Evolutionary conservation across 2,113 vertebrate species (phyloP).

Genomic region (Fukomys damarensis): DNA sequence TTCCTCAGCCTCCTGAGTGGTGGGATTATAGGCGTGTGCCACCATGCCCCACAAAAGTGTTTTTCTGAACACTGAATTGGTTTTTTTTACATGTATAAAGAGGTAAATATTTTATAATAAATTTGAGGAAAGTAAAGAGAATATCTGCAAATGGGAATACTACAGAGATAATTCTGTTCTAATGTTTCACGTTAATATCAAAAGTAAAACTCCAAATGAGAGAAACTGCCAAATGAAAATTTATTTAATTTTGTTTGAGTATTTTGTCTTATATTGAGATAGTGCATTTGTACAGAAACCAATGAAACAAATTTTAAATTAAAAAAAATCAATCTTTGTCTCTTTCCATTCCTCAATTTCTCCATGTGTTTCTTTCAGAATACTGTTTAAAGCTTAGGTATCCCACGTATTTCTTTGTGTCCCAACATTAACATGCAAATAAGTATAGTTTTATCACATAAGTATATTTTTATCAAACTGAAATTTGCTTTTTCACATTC

Average conservation of each 20-base stretch:
- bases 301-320: background rate
- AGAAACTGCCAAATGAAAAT: constrained; percentile 25
- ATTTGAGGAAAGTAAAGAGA: constrained; percentile 10
- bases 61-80: background rate
- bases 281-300: background rate
- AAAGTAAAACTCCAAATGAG: background rate
- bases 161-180: background rate
- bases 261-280: background rate
- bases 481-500: constrained; percentile 50
- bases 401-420: background rate
- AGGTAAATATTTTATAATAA: constrained; percentile 36
- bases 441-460: background rate
- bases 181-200: constrained; percentile 12
- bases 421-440: constrained; percentile 10
- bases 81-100: constrained; percentile 7
- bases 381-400: background rate
- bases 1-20: background rate
- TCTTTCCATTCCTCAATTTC: background rate
- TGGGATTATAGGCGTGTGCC: background rate
- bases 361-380: constrained; percentile 21
- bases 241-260: background rate
- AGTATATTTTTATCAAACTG: background rate
- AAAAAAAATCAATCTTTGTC: background rate
- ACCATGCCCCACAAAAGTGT: background rate
- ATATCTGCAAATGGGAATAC: background rate